These are phyloP conservation scores for Neostethus bicornis DNA, from an alignment of 2,797 vertebrate genomes.

Conservation along the genomic window DNA sequence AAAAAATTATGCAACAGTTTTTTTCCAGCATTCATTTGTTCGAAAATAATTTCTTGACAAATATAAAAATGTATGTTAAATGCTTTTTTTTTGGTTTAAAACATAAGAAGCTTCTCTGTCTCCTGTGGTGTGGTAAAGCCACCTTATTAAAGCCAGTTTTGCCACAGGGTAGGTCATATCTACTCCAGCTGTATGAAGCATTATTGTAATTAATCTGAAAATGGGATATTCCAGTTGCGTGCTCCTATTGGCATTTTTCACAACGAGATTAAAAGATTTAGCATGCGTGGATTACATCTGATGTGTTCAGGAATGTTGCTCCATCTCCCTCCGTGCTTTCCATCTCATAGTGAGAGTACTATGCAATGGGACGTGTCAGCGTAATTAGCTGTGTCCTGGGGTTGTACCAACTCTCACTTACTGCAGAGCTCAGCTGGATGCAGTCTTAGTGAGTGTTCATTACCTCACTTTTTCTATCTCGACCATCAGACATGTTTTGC, in stretches of 20 bases:
- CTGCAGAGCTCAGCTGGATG: constrained; percentile 52
- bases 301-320: constrained; percentile 10
- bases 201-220: constrained; percentile 47
- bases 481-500: constrained; percentile 28
- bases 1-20: too few relatives aligned
- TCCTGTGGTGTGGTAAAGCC: constrained; percentile 3
- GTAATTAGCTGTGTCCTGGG: constrained; percentile 63
- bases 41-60: too few relatives aligned
- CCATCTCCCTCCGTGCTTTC: constrained; percentile 19
- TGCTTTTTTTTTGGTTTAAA: too few relatives aligned
- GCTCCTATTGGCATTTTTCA: constrained; percentile 26
- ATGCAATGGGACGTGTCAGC: constrained; percentile 48
- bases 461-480: constrained; percentile 13
- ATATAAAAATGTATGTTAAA: too few relatives aligned
- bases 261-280: constrained; percentile 40
- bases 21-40: too few relatives aligned
- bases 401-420: constrained; percentile 48
- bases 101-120: too few relatives aligned
- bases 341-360: constrained; percentile 35
- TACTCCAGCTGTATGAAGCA: constrained; percentile 21
- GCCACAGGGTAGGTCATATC: constrained; percentile 17
- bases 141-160: constrained; percentile 13
- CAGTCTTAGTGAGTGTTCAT: constrained; percentile 31
- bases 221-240: constrained; percentile 42
- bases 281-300: constrained; percentile 24